Base-by-base conservation (phyloP, 2,113 vertebrate genomes). In the Polyodon spathula region DNA sequence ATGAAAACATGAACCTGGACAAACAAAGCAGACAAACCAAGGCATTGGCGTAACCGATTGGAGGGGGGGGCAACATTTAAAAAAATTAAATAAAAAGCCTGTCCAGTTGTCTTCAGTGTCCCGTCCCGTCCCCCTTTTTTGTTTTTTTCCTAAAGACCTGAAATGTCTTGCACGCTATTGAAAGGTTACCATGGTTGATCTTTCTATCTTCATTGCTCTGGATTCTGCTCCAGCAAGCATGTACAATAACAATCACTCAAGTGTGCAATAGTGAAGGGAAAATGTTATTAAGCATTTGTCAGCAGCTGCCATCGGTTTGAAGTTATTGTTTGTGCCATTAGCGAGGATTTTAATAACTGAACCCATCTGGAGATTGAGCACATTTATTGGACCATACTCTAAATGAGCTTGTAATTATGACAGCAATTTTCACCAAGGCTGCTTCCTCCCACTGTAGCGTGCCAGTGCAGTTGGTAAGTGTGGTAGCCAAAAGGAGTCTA, bases 291-390 rank as follows among this genome's bases (percentile, higher is more conserved):
- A 51, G 53, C 37, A 43, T 75, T 69, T 6, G 6, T 62, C 56
- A 76, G 62, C 60, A 68, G 40, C 68, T 74, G 62, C 62, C 61
- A 17, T 46, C 15, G 56, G n/a, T 61, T 62, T 44, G 44, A 50
- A 54, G 6, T 51, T 62, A 8, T 3, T 66, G 66, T 74, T 73
- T 65, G 70, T 68, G 53, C 63, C 63, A 1, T 74, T 68, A 74
- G 60, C 41, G 61, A 63, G 64, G 60, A 68, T 16, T 51, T 71
- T 73, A 72, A 68, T 72, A 63, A 62, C 63, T 53, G 61, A 67
- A 72, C 65, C 65, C 50, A 59, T 63, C 67, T 70, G 70, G 57
- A 68, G 51, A 78, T 56, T 39, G n/a, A 53, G 57, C 51, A 57
- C 66, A 64, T 75, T 62, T 75, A 57, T 72, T 70, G 51, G 65